Evolutionary conservation across 2,113 vertebrate genomes (phyloP), one percentile per base, ranked within the genome.

Genomic region (Cochlearius cochlearius): DNA sequence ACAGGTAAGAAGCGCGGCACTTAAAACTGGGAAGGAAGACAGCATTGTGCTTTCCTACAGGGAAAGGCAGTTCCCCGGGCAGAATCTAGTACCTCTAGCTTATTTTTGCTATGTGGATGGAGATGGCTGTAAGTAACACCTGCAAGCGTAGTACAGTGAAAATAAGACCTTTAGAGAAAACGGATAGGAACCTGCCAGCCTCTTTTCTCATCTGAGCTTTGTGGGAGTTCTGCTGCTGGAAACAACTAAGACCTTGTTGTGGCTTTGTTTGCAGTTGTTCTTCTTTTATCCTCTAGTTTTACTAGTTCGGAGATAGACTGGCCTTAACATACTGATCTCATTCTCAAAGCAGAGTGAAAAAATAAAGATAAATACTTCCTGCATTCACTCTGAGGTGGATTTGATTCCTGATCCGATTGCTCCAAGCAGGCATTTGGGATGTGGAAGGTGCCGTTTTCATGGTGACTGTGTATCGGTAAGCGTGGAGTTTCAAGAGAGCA

Each of bases 41-140:
- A 27, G 43, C 23, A 1, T 27, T 41, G 25, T 63, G 47, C 38
- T 2, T 6, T 10, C 3, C 5, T 29, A 1, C 2, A 10, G 50
- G 12, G 25, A 67, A 15, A 49, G 62, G n/a, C 3, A 1, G 32
- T 67, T 71, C 29, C 45, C 34, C 0, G 5, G 75, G 67, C 30
- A 52, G 36, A 15, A 0, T 29, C 18, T 38, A 0, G 6, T 25
- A 34, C 26, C 32, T 79, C 52, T 29, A 5, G 15, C 36, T 79
- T 32, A 7, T 26, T 64, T 69, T 62, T 79, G 32, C 30, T 21
- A 12, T 43, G 9, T 17, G 27, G 12, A 1, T 59, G 41, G 30
- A 2, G 6, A 0, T 43, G 29, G 18, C 9, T 60, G 3, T 8
- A 34, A 74, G 12, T n/a, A 43, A 43, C 5, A 3, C 52, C 58